Base-by-base conservation (phyloP, 2,113 vertebrate species). In the Chaenocephalus aceratus region DNA sequence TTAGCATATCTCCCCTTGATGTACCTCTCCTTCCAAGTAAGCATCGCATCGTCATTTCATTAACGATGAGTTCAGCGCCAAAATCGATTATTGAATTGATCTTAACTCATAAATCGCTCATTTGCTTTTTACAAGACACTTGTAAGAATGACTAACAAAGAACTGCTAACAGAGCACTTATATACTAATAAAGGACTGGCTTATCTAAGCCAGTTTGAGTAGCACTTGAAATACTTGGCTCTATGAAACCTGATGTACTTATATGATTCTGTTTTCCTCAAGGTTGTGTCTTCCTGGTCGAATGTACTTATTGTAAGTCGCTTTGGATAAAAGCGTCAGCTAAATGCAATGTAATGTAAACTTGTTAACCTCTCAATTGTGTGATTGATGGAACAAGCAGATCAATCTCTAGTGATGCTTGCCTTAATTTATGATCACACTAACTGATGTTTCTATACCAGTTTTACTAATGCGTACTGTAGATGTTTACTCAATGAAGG, bases 371-470 rank as follows among this genome's bases (percentile, higher is more conserved):
- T 59, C 21, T 51, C 45, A 58, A 11, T 56, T 52, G 57, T 5
- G 45, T 54, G 2, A 66, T 75, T 59, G 15, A 72, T 76, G 21
- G 30, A 11, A 26, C 26, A 12, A 71, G 69, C 34, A 36, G 16
- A 66, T 30, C 21, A 63, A 45, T 46, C 14, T 54, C 48, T 61
- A 14, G 30, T 10, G 12, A 21, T 34, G 61, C 10, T 67, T 74
- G 36, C 34, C 48, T 65, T 63, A n/a, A 82, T 79, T 71, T 75
- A 73, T 67, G 18, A 59, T 41, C 26, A 52, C 36, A 26, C 46
- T 10, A 48, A 56, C 10, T 21, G 5, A 3, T 67, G 36, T 34
- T 30, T 14, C 58, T 3, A 26, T 26, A 23, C 6, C 64, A 52
- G 9, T 41, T 71, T 14, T 34, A 48, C 6, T 13, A 15, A 10